Evolutionary conservation across 2,888 invertebrate species (phyloP).

Genomic region (Sphaerophoria rueppellii): DNA sequence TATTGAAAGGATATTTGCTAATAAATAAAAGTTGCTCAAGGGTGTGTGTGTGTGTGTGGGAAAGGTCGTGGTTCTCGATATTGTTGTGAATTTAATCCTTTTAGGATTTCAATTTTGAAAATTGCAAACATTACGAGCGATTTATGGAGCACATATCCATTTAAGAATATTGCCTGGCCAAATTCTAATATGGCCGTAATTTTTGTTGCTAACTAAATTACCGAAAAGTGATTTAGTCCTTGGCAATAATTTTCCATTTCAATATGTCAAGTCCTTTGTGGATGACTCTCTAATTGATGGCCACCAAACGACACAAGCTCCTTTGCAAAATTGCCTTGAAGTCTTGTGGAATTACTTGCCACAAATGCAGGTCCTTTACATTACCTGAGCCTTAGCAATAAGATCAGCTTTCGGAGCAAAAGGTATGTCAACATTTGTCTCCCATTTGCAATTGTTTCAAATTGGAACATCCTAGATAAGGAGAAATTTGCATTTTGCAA

Average conservation of each 20-base stretch:
- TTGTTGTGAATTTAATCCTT: slow-evolving; percentile 19
- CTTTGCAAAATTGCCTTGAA: too few relatives aligned
- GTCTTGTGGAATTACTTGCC: too few relatives aligned
- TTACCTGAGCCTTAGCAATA: not conserved
- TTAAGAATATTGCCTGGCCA: slow-evolving; percentile 5
- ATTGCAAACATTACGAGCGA: slow-evolving; percentile 29
- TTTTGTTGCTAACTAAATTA: not conserved
- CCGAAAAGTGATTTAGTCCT: not conserved
- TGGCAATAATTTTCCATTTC: too few relatives aligned
- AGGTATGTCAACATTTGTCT: not conserved
- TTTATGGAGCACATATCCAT: slow-evolving; percentile 9
- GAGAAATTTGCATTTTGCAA: slow-evolving; percentile 50
- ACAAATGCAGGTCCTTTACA: too few relatives aligned
- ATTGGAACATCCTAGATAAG: slow-evolving; percentile 22
- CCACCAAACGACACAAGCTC: too few relatives aligned
- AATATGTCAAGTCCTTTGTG: too few relatives aligned
- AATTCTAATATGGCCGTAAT: not conserved
- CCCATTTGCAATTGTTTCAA: not conserved
- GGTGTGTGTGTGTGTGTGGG: not conserved
- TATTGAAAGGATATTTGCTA: not conserved
- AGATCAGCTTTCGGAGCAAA: slow-evolving; percentile 14
- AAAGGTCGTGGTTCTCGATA: not conserved
- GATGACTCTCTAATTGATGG: too few relatives aligned
- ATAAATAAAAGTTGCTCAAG: not conserved
- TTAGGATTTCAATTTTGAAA: slow-evolving; percentile 36